These are phyloP conservation scores for Buphagus erythrorhynchus DNA, from an alignment of 2,797 vertebrate genomes.

Conservation along the genomic window DNA sequence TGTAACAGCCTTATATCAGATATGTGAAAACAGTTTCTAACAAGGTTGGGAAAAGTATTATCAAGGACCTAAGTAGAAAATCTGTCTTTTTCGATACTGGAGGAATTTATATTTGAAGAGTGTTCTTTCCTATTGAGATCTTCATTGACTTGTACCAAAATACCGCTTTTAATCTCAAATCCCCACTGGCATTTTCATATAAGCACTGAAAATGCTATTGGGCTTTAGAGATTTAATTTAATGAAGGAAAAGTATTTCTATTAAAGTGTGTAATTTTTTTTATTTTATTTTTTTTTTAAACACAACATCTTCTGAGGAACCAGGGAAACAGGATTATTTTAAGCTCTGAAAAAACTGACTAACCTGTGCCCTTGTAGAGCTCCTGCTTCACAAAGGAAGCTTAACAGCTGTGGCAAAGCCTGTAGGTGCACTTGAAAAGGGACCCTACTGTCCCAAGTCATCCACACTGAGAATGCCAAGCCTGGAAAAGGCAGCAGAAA, in stretches of 20 bases:
- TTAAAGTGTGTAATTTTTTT: conserved; percentile 75
- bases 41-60: conserved; percentile 46
- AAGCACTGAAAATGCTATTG: conserved; percentile 82
- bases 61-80: conserved; percentile 50
- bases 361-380: conserved; percentile 50
- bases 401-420: conserved; percentile 45
- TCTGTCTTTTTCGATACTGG: conserved; percentile 55
- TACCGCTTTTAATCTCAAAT: conserved; percentile 84
- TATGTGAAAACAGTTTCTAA: conserved; percentile 65
- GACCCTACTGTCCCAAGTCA: conserved; percentile 3
- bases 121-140: conserved; percentile 80
- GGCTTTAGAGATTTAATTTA: conserved; percentile 86
- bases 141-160: conserved; percentile 84
- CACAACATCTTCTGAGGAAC: conserved; percentile 70
- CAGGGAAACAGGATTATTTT: conserved; percentile 67
- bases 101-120: conserved; percentile 78
- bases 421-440: conserved; percentile 36
- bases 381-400: conserved; percentile 40
- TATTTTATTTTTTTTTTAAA: conserved; percentile 2
- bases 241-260: conserved; percentile 85
- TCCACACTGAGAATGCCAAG: not conserved
- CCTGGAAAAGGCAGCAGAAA: not conserved
- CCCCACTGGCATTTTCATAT: conserved; percentile 83
- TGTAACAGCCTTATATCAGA: conserved; percentile 65
- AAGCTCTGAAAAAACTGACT: conserved; percentile 53